phyloP scores from a whole-genome alignment of 2,113 vertebrate genomes.

The Tylochromis polylepis region DNA sequence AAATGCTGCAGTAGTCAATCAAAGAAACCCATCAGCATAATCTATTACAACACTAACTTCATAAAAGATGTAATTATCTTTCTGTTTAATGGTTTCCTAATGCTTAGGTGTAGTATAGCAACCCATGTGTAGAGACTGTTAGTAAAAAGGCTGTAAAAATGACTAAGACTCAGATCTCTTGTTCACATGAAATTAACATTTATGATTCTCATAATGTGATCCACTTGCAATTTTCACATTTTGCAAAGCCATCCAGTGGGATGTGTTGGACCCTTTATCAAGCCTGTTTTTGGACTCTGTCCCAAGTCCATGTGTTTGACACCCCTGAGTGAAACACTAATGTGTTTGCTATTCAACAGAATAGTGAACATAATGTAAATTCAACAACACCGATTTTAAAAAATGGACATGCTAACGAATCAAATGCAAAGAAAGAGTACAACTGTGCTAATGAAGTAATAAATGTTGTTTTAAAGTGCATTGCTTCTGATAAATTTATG shows the following conservation, averaged over 20 bases:
- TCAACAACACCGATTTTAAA: background rate
- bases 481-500: background rate
- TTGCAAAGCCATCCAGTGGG: background rate
- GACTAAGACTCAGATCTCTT: background rate
- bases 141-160: background rate
- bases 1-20: fast-evolving
- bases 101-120: background rate
- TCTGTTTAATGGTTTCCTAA: background rate
- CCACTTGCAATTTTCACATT: background rate
- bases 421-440: background rate
- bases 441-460: background rate
- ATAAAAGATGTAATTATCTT: background rate
- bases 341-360: background rate
- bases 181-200: background rate
- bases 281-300: background rate
- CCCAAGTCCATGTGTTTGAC: background rate
- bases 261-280: background rate
- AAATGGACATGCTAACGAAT: background rate
- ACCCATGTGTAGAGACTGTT: background rate
- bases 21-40: background rate
- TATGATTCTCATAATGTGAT: background rate
- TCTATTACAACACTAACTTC: background rate
- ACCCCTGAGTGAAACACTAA: background rate
- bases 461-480: background rate
- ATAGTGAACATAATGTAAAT: background rate